Evolutionary conservation across 2,888 invertebrate species (phyloP).

Genomic region (Keiferia lycopersicella): DNA sequence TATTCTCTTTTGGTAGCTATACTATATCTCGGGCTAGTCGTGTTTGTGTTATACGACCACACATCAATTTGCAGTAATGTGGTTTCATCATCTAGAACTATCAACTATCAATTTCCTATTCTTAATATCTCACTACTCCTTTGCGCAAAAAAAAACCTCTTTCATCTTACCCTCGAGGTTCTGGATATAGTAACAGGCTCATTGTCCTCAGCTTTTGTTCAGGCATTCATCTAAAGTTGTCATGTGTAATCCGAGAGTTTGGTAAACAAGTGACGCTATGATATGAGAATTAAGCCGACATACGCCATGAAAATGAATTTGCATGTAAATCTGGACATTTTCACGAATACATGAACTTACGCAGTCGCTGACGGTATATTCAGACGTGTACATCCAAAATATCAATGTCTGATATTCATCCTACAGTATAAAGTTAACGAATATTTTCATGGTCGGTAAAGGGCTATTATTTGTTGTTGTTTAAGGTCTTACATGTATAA

Average conservation of each 20-base stretch:
- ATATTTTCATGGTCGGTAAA: no score
- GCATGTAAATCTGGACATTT: slow-evolving; percentile 14
- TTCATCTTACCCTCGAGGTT: neutral
- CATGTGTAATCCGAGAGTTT: slow-evolving; percentile 6
- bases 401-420: neutral
- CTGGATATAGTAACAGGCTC: neutral
- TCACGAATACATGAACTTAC: neutral
- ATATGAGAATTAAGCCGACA: slow-evolving; percentile 10
- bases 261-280: slow-evolving; percentile 12
- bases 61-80: no score
- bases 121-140: no score
- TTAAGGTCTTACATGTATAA: no score
- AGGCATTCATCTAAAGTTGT: neutral
- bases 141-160: neutral
- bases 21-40: no score
- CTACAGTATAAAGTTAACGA: neutral
- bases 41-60: no score
- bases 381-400: neutral
- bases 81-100: no score
- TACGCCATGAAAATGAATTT: slow-evolving; percentile 4
- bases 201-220: slow-evolving; percentile 3
- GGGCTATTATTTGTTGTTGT: no score
- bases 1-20: no score
- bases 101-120: no score
- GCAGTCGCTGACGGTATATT: neutral